A percentile compares a stretch with the other conserved stretches of the same genome.
phyloP scores from a whole-genome alignment of 2,888 invertebrate species.

The Drosophila macrospina region DNA sequence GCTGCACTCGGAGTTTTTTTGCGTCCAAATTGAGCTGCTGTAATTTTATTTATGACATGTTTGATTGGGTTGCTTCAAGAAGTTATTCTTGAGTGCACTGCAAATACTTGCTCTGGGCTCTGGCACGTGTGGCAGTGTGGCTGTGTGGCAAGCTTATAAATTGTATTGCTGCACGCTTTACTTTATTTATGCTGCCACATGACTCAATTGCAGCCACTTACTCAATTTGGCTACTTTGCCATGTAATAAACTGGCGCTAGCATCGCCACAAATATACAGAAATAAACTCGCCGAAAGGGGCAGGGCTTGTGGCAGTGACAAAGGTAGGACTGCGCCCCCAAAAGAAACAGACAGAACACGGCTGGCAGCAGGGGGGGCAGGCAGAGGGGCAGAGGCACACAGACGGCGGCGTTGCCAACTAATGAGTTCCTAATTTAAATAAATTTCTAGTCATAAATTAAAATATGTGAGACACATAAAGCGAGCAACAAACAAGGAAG shows the following conservation, averaged over 20 bases:
- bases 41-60: constrained; percentile 81
- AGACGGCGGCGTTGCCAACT: constrained; percentile 61
- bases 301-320: constrained; percentile 40
- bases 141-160: constrained; percentile 8
- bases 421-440: constrained; percentile 82
- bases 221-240: constrained; percentile 73
- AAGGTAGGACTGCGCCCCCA: constrained; percentile 40
- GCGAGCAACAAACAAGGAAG: constrained; percentile 36
- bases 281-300: constrained; percentile 48
- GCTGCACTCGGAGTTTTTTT: constrained; percentile 44
- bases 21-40: constrained; percentile 39
- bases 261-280: constrained; percentile 29
- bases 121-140: constrained; percentile 38
- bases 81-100: constrained; percentile 30
- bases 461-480: constrained; percentile 70
- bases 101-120: constrained; percentile 36
- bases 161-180: constrained; percentile 28
- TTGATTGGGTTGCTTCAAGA: constrained; percentile 63
- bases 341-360: background rate
- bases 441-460: constrained; percentile 80
- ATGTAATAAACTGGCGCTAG: constrained; percentile 67
- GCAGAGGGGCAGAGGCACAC: background rate
- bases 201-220: constrained; percentile 77
- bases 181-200: constrained; percentile 68
- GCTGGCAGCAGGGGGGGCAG: background rate